A percentile compares a stretch with the other conserved stretches of the same genome.
phyloP scores from a whole-genome alignment of 2,888 invertebrate species.

The Tetrapedia diversipes region DNA sequence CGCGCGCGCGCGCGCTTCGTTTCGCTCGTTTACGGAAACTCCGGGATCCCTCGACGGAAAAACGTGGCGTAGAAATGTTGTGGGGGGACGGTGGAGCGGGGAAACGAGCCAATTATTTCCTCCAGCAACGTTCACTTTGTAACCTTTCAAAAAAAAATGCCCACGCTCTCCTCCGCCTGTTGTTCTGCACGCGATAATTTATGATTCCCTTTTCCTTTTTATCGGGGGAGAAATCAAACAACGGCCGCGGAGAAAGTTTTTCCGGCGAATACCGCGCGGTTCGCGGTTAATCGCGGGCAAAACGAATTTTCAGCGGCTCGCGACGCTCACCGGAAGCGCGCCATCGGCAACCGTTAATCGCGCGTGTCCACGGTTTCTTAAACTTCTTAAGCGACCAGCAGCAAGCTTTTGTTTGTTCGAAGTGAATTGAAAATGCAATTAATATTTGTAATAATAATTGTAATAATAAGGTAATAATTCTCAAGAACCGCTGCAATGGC shows the following conservation, averaged over 20 bases:
- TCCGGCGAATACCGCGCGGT: neutral
- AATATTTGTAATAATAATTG: too few species aligned
- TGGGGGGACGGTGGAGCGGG: too few species aligned
- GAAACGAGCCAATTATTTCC: neutral
- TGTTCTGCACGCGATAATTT: conserved; percentile 6
- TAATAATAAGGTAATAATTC: too few species aligned
- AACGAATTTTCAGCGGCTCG: neutral
- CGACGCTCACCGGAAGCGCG: neutral
- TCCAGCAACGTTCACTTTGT: neutral
- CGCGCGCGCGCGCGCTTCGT: conserved; percentile 9
- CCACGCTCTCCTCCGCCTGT: too few species aligned
- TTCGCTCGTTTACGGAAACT: conserved; percentile 18
- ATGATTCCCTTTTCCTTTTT: conserved; percentile 19
- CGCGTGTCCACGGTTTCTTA: neutral
- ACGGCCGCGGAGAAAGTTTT: conserved; percentile 23
- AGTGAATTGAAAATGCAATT: too few species aligned
- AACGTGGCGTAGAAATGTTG: neutral
- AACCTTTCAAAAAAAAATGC: neutral
- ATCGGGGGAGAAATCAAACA: conserved; percentile 19
- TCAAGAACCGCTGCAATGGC: too few species aligned
- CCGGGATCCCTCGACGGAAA: conserved; percentile 15
- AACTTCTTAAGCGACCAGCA: too few species aligned
- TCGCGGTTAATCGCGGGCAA: neutral
- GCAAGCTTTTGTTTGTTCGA: too few species aligned
- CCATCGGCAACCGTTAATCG: neutral